Evolutionary conservation across 2,797 vertebrate species (phyloP), one percentile per base, ranked within the genome.

Genomic region (Columba guinea): DNA sequence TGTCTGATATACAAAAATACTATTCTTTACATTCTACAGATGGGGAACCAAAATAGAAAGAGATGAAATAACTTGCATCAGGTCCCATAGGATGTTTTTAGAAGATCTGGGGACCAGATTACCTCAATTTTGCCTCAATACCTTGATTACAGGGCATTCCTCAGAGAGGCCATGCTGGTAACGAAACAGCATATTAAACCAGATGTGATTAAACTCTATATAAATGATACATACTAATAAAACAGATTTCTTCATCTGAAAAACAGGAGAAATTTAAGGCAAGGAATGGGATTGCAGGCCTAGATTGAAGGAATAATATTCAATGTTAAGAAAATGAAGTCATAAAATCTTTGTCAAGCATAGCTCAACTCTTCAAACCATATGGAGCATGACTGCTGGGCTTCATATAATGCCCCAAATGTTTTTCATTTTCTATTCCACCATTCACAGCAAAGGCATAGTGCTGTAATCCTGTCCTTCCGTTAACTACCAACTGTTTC

Each of bases 401-500:
- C 95, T 92, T 95, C 95, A 89, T 94, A 96, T 94, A 96, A 96
- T 94, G 76, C 85, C 95, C 84, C 76, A 70, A 93, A 96, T 95
- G 79, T 93, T 97, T 97, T 96, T 94, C 95, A 82, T 96, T 97
- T 97, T 97, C 80, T 86, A 51, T 95, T 95, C 71, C 93, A 83
- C 74, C 32, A 51, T 95, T 91, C 62, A 91, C 39, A 71, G 80
- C 80, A 85, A 95, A 95, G 95, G 76, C 86, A 90, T 64, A 88
- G 73, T 8, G 90, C 80, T 84, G 89, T 82, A 95, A 93, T 94
- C 80, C 63, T 28, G 60, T 94, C 81, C 90, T 97, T 95, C 95
- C 34, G 60, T 97, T 96, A 97, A 95, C 95, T 95, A 95, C 94
- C 93, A 89, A n/a, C 96, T 93, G 93, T 96, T 97, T 97, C 94